Base-by-base conservation (phyloP, 2,113 vertebrate genomes). In the zebrafish (Danio rerio) region DNA sequence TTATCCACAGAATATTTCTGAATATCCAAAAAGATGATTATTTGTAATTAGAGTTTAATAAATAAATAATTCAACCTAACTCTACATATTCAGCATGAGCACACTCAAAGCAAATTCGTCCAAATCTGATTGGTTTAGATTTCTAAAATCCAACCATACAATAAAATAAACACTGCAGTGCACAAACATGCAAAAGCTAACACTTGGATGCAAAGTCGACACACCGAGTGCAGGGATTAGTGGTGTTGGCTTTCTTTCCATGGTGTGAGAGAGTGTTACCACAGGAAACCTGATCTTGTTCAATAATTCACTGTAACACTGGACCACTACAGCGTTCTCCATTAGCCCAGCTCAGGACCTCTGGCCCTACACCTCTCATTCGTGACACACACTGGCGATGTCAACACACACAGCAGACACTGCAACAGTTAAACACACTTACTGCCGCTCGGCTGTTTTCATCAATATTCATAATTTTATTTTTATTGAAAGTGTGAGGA, bases 191-290 rank as follows among this genome's bases (percentile, higher is more conserved):
- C 7, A 49, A 85, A 68, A 42, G 74, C 63, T 84, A 79, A 79
- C 45, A 66, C 13, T 62, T 59, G 74, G 53, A 68, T 59, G 72
- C 21, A 58, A 83, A 68, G 86, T 65, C 71, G 63, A 78, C 45
- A 87, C 84, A 86, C 81, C 86, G 75, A 86, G 84, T 90, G 90
- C 91, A 53, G 65, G 89, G 86, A 89, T 91, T 90, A 92, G 83
- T 83, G 92, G 93, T 93, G 90, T 94, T 92, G 83, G 86, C 86
- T 94, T 94, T 92, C 92, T 93, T 93, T 94, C 93, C 91, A 89
- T 90, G 81, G 80, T 89, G 89, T 88, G 91, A 92, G 88, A 91
- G 80, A 10, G 43, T 52, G 78, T 80, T 70, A 72, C 69, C 62
- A 20, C 4, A 3, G 31, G 93, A 92, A 92, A 94, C 89, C 74